phyloP scores from a whole-genome alignment of 2,797 vertebrate species.

The Apogon talboti region DNA sequence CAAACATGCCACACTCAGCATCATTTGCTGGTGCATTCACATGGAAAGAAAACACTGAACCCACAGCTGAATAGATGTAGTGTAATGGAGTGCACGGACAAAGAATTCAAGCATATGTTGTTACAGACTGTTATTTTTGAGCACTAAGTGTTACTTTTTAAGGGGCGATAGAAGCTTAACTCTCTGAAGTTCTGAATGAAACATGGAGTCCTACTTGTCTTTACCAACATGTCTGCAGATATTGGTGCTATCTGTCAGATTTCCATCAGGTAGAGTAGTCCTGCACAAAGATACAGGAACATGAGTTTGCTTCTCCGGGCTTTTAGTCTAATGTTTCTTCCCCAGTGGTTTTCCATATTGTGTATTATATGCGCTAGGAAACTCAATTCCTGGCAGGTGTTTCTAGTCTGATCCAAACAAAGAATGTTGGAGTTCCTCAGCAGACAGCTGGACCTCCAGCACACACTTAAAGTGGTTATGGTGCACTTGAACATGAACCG shows the following conservation, averaged over 20 bases:
- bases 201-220: neutral
- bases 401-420: no score
- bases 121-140: neutral
- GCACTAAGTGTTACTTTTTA: neutral
- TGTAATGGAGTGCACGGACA: neutral
- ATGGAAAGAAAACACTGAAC: constrained; percentile 11
- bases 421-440: neutral
- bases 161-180: neutral
- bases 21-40: constrained; percentile 2
- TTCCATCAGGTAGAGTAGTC: no score
- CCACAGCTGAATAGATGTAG: constrained; percentile 1
- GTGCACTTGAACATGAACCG: neutral
- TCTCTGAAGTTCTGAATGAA: neutral
- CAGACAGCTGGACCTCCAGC: neutral
- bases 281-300: no score
- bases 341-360: neutral
- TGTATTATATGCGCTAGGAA: neutral
- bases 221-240: neutral
- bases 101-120: constrained; percentile 1
- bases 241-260: neutral
- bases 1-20: neutral
- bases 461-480: neutral
- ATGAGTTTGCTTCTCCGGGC: neutral
- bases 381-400: no score
- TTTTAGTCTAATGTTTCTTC: neutral